Conservation (phyloP, 2,113 vertebrate species). For the Stictonetta naevosa region DNA sequence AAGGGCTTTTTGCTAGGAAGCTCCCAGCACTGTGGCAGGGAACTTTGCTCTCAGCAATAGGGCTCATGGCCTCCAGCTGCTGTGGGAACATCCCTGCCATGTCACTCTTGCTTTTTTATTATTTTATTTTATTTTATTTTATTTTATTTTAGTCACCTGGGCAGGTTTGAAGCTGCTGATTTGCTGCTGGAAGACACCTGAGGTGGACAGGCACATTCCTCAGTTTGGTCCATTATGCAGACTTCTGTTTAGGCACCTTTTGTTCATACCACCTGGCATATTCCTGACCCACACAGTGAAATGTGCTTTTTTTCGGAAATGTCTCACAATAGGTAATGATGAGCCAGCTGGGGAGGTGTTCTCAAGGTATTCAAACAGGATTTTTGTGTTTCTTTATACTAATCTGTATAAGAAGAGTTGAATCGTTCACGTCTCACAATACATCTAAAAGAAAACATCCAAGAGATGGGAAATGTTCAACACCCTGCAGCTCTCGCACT, state of each 20-base stretch:
- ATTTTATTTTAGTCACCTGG: background rate
- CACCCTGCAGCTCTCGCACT: background rate
- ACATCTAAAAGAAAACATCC: background rate
- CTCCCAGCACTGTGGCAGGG: fast-evolving
- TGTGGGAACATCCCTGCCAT: background rate
- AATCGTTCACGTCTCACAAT: background rate
- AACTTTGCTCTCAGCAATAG: background rate
- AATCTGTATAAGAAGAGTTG: background rate
- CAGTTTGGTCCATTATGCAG: background rate
- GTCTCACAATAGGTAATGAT: background rate
- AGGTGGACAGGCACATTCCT: background rate
- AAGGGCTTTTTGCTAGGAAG: background rate
- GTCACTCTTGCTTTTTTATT: background rate
- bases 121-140: background rate
- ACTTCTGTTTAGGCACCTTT: background rate
- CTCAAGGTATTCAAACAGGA: background rate
- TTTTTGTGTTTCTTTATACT: background rate
- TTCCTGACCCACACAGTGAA: background rate
- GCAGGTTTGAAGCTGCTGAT: background rate
- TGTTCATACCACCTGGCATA: fast-evolving
- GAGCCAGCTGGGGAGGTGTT: background rate
- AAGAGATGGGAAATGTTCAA: background rate
- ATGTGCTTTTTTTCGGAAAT: background rate
- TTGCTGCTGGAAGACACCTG: background rate
- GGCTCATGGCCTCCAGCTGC: background rate